Evolutionary conservation across 2,113 vertebrate species (phyloP).

Genomic region (Chionomys nivalis): DNA sequence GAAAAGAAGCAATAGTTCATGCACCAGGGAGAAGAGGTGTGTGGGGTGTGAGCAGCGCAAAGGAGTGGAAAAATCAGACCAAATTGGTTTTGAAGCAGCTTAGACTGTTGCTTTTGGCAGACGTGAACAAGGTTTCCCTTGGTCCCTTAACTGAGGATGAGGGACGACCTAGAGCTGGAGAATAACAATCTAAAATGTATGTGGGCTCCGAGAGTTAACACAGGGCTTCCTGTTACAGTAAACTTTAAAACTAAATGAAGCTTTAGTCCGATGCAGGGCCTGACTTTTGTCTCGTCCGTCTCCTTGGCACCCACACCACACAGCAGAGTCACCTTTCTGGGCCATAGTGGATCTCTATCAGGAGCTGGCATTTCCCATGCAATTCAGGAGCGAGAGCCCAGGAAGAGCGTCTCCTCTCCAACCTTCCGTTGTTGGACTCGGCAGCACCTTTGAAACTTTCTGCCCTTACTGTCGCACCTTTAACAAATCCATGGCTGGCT

Average conservation of each 20-base stretch:
- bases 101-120: constrained; percentile 2
- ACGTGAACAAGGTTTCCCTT: not conserved
- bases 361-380: constrained; percentile 18
- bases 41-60: not conserved
- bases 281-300: constrained; percentile 52
- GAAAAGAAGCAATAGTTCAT: not conserved
- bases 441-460: not conserved
- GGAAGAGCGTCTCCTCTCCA: constrained; percentile 49
- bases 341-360: constrained; percentile 47
- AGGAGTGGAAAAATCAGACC: constrained; percentile 12
- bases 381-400: constrained; percentile 48
- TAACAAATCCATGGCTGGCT: constrained; percentile 17
- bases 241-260: constrained; percentile 52
- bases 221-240: constrained; percentile 43
- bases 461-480: constrained; percentile 10
- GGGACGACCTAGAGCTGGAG: not conserved
- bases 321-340: constrained; percentile 55
- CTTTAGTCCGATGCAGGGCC: constrained; percentile 6
- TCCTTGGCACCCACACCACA: not conserved
- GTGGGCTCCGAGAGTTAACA: constrained; percentile 36
- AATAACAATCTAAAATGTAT: not conserved
- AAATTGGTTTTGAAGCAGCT: not conserved
- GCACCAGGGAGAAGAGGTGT: not conserved
- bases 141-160: not conserved
- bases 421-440: constrained; percentile 47